phyloP scores from a whole-genome alignment of 2,888 invertebrate genomes.

The Hofmannophila pseudospretella region DNA sequence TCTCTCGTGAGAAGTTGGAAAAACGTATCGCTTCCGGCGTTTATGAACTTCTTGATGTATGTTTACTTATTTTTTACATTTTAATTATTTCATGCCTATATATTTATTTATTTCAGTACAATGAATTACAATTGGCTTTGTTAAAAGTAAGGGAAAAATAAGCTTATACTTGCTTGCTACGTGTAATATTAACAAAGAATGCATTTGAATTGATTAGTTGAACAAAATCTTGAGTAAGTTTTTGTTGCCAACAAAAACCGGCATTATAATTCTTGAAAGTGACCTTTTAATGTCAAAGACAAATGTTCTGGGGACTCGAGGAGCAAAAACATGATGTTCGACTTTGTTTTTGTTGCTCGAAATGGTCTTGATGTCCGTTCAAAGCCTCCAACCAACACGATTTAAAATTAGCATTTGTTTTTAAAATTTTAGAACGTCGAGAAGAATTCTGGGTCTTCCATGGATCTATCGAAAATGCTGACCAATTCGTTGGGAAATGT shows the following conservation, averaged over 20 bases:
- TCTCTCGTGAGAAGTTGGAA: slow-evolving; percentile 80
- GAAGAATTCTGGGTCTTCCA: slow-evolving; percentile 31
- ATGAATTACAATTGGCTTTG: background rate
- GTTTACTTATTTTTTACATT: slow-evolving; percentile 1
- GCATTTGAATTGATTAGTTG: slow-evolving; percentile 3
- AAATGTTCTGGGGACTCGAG: slow-evolving; percentile 29
- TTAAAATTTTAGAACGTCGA: slow-evolving; percentile 42
- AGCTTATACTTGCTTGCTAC: background rate
- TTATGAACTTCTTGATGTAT: slow-evolving; percentile 79
- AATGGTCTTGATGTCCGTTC: background rate
- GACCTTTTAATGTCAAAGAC: slow-evolving; percentile 49
- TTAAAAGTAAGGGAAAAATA: background rate
- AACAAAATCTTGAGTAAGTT: slow-evolving; percentile 17
- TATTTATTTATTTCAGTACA: background rate
- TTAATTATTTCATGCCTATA: background rate
- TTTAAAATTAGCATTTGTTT: no score
- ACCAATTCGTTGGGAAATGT: slow-evolving; percentile 87
- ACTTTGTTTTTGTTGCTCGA: slow-evolving; percentile 27
- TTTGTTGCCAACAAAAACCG: slow-evolving; percentile 27
- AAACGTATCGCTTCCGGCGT: slow-evolving; percentile 80
- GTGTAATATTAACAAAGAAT: background rate
- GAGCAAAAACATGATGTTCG: slow-evolving; percentile 30
- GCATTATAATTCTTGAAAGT: slow-evolving; percentile 38
- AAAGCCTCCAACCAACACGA: background rate
- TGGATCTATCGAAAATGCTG: slow-evolving; percentile 76